Evolutionary conservation across 2,113 vertebrate genomes (phyloP).

Genomic region (Psittacula cyanocephala): DNA sequence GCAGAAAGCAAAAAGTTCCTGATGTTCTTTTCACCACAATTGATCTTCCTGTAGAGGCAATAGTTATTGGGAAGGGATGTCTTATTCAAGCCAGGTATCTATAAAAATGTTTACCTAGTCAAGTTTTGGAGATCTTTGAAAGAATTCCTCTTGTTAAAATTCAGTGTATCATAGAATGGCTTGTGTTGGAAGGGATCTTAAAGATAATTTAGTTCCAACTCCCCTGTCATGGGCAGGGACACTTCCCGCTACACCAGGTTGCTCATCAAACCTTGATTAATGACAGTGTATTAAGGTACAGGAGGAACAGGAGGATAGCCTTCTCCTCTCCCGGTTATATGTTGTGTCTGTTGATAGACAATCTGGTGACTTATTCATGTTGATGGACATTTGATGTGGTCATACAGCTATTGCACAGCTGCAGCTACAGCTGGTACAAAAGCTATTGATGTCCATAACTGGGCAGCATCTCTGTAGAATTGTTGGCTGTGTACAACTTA

Average conservation of each 20-base stretch:
- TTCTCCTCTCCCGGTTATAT: background rate
- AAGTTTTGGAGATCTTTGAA: background rate
- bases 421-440: too few species aligned
- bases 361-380: background rate
- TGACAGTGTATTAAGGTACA: background rate
- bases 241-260: background rate
- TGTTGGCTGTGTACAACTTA: background rate
- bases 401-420: background rate
- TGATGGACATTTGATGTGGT: background rate
- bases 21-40: constrained; percentile 95
- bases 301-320: background rate
- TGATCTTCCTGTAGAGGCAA: constrained; percentile 84
- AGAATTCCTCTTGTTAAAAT: background rate
- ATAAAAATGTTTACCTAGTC: background rate
- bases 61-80: constrained; percentile 89
- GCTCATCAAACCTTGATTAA: background rate
- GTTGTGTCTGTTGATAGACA: background rate
- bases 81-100: constrained; percentile 92
- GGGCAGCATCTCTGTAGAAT: background rate
- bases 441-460: background rate
- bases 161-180: background rate
- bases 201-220: background rate
- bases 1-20: constrained; percentile 91
- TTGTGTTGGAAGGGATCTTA: background rate
- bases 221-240: background rate